Evolutionary conservation across 2,797 vertebrate species (phyloP).

Genomic region (Crocodylus rhombifer): DNA sequence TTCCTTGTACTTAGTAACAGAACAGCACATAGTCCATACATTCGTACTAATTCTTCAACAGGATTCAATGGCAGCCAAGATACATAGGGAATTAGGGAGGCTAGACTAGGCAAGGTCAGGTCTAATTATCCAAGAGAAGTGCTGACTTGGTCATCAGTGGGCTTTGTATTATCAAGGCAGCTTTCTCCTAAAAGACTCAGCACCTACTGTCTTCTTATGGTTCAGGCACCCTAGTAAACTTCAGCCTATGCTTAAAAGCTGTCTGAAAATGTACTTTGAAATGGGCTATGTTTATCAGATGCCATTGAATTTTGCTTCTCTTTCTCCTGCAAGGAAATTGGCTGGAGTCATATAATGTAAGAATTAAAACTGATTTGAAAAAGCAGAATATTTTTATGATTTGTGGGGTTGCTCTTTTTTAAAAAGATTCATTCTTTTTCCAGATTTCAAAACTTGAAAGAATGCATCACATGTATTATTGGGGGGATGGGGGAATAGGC

Average conservation of each 20-base stretch:
- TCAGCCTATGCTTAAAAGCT: background rate
- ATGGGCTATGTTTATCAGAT: background rate
- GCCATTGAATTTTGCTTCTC: fast-evolving
- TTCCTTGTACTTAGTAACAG: background rate
- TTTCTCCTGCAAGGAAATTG: background rate
- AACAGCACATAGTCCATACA: fast-evolving
- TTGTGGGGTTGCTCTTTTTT: background rate
- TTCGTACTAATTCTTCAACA: too few relatives aligned
- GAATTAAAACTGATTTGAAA: background rate
- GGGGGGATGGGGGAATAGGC: background rate
- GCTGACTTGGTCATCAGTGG: fast-evolving
- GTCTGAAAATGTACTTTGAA: background rate
- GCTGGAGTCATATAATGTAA: background rate
- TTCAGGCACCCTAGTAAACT: background rate
- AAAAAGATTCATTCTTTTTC: background rate
- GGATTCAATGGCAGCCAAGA: background rate
- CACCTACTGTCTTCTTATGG: background rate
- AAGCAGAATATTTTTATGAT: background rate
- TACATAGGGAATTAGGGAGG: too few relatives aligned
- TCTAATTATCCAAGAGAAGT: background rate
- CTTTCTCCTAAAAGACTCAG: background rate
- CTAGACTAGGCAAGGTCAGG: fast-evolving
- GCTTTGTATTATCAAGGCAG: background rate
- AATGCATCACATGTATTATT: background rate
- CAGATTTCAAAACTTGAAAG: background rate